Base-by-base conservation (phyloP, 2,888 invertebrate genomes). In the Nymphalis urticae region DNA sequence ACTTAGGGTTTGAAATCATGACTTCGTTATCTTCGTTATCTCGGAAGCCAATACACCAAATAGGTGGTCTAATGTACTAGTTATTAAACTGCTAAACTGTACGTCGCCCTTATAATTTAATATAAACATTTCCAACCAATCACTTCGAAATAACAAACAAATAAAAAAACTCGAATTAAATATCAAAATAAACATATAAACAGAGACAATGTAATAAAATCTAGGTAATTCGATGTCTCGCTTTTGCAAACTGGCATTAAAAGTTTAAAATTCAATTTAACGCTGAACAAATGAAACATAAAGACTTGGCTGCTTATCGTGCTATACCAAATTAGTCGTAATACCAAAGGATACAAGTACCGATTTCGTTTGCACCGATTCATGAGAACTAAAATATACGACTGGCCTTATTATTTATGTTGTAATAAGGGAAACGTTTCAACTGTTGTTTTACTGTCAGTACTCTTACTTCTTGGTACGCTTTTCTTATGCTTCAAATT, bases 361-460 rank as follows among this genome's bases (percentile, higher is more conserved):
- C 65, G 65, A 70, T 66, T 69, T 70, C 10, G 48, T 66, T 48
- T 70, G 68, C 54, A 47, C 62, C 51, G 56, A 66, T 70, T 64
- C 51, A 66, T 48, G 58, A 51, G 66, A 70, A 48, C 50, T 54
- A 67, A 62, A 69, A 69, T 66, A 66, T 68, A 71, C 61, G 58
- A 48, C 51, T 68, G 63, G 70, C 65, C 67, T 73, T 73, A 73
- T 73, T 72, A 73, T 73, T 72, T 69, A 73, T 69, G 72, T 71
- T 68, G 63, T 72, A 70, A 72, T 70, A 70, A 73, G 70, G 69
- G 66, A 69, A 72, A 70, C 64, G 67, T 72, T 73, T 69, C 70
- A 64, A 72, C 66, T 72, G 69, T 69, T 69, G 73, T 73, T 73
- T 70, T 73, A 72, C 70, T 70, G 72, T 72, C 73, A 68, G 65